A percentile compares a stretch with the other conserved stretches of the same genome.
Conservation (phyloP, 2,113 vertebrate genomes). For the Brachyistius frenatus region DNA sequence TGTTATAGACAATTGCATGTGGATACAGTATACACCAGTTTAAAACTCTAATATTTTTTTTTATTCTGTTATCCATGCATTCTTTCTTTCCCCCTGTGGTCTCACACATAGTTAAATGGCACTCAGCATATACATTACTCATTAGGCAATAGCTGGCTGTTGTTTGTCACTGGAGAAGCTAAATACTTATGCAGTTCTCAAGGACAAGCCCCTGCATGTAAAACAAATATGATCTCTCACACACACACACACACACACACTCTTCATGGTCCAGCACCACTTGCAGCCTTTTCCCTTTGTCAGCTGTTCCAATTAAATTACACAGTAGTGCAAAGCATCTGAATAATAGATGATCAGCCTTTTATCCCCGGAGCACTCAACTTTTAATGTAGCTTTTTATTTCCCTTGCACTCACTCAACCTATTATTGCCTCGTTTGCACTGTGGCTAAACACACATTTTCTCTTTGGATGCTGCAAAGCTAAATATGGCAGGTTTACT, state of each 20-base stretch:
- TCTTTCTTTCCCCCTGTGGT: not conserved
- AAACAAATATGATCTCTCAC: conserved; percentile 25
- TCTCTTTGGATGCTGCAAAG: not conserved
- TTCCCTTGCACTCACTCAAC: not conserved
- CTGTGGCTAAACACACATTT: not conserved
- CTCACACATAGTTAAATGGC: not conserved
- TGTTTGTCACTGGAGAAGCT: conserved; percentile 65
- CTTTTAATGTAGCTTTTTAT: conserved; percentile 48
- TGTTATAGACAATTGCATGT: too few relatives aligned
- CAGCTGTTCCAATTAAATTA: conserved; percentile 78
- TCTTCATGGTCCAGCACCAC: conserved; percentile 49
- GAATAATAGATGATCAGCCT: conserved; percentile 78
- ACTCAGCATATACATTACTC: conserved; percentile 22
- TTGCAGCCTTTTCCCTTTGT: conserved; percentile 57
- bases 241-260: conserved; percentile 8
- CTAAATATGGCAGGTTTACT: not conserved
- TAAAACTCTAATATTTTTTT: too few relatives aligned
- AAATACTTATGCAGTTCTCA: conserved; percentile 38
- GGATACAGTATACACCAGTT: too few relatives aligned
- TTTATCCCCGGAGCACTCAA: conserved; percentile 51
- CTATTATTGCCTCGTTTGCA: not conserved
- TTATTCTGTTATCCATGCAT: too few relatives aligned
- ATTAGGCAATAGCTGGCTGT: conserved; percentile 54
- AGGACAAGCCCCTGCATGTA: conserved; percentile 28
- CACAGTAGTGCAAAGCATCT: conserved; percentile 50